Percentiles rank a stretch among this genome's conserved stretches.
These are phyloP conservation scores for Archocentrus centrarchus DNA, from an alignment of 2,113 vertebrate genomes.

Conservation along the genomic window DNA sequence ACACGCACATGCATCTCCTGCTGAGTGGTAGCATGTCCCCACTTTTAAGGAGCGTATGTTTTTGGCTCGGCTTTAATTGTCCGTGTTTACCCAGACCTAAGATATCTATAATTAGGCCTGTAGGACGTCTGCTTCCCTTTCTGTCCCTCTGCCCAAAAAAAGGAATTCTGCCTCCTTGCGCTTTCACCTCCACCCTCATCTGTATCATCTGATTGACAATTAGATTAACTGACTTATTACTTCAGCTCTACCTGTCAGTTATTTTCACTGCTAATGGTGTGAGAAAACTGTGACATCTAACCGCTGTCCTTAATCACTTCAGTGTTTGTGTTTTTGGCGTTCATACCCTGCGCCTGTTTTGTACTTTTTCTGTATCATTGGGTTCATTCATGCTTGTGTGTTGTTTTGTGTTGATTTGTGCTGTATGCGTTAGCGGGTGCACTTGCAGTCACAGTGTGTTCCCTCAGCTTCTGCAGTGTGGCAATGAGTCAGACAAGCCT, in stretches of 20 bases:
- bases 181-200: not conserved
- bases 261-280: not conserved
- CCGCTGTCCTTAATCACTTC: not conserved
- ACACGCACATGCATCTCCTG: slow-evolving; percentile 54
- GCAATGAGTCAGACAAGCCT: slow-evolving; percentile 62
- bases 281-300: not conserved
- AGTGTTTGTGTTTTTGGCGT: slow-evolving; percentile 1
- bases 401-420: slow-evolving; percentile 9
- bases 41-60: slow-evolving; percentile 69
- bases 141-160: not conserved
- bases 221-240: not conserved
- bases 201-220: not conserved
- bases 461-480: slow-evolving; percentile 52
- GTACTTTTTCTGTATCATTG: not conserved
- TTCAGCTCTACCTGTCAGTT: not conserved
- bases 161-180: slow-evolving; percentile 13
- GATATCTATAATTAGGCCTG: slow-evolving; percentile 76
- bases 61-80: slow-evolving; percentile 72
- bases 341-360: not conserved
- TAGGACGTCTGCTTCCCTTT: slow-evolving; percentile 50
- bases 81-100: slow-evolving; percentile 68
- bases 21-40: slow-evolving; percentile 63
- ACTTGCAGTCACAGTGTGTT: slow-evolving; percentile 58
- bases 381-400: slow-evolving; percentile 47
- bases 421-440: slow-evolving; percentile 48